These are phyloP conservation scores for Solenopsis invicta DNA, from an alignment of 1,140 invertebrate genomes.

Conservation along the genomic window DNA sequence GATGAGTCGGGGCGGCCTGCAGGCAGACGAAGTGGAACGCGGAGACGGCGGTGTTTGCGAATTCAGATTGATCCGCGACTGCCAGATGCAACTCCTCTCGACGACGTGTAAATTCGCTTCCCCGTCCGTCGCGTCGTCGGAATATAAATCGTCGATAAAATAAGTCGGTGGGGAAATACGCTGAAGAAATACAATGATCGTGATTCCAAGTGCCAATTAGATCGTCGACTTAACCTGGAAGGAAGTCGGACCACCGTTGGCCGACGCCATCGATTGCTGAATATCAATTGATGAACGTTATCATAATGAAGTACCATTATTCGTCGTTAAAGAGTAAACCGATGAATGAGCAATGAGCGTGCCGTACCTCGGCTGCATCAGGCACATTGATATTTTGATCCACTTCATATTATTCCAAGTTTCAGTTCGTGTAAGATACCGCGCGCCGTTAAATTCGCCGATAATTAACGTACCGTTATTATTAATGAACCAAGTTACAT, in stretches of 20 bases:
- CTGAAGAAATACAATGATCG: constrained; percentile 28
- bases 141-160: constrained; percentile 51
- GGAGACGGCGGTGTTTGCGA: constrained; percentile 71
- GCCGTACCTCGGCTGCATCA: not conserved
- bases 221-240: constrained; percentile 29
- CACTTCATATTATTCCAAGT: not conserved
- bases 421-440: not conserved
- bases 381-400: not conserved
- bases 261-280: not conserved
- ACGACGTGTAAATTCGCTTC: constrained; percentile 55
- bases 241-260: constrained; percentile 5
- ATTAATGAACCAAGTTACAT: constrained; percentile 45
- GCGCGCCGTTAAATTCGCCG: constrained; percentile 28
- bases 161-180: constrained; percentile 7
- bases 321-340: constrained; percentile 13
- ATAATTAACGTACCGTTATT: constrained; percentile 47
- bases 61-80: constrained; percentile 66
- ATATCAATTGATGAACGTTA: constrained; percentile 18
- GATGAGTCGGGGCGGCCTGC: constrained; percentile 62
- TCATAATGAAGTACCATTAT: constrained; percentile 23
- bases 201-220: constrained; percentile 14
- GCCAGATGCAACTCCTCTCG: constrained; percentile 62
- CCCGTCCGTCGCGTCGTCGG: constrained; percentile 11
- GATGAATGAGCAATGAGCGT: constrained; percentile 6
- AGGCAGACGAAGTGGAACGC: constrained; percentile 51